Conservation (phyloP, 2,888 invertebrate genomes). For the Meiosimyza platycephala region DNA sequence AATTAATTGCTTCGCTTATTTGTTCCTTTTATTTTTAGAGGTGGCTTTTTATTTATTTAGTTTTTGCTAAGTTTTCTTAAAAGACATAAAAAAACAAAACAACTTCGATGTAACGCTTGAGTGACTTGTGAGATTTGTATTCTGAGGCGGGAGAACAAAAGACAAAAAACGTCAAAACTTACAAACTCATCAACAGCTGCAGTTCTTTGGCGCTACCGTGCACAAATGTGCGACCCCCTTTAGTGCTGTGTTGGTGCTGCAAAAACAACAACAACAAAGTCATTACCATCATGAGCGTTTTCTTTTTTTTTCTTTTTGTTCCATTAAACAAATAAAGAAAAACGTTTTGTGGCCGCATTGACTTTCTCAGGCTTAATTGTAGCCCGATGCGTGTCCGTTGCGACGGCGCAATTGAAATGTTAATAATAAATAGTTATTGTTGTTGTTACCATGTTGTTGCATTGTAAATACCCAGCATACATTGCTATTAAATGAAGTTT, state of each 20-base stretch:
- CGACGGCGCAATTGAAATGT: slow-evolving; percentile 28
- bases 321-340: too few species aligned
- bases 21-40: slow-evolving; percentile 23
- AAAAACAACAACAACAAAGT: background rate
- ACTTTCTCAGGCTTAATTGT: slow-evolving; percentile 15
- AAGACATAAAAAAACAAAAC: background rate
- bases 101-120: background rate
- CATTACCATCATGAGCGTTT: too few species aligned
- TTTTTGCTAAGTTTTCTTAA: slow-evolving; percentile 1
- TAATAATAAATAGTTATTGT: slow-evolving; percentile 36
- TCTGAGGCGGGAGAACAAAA: background rate
- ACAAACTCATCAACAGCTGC: slow-evolving; percentile 7
- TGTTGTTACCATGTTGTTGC: slow-evolving; percentile 16
- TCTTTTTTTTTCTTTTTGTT: too few species aligned
- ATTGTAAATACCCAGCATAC: background rate
- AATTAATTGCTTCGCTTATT: slow-evolving; percentile 59
- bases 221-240: background rate
- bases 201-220: background rate
- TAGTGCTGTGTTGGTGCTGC: slow-evolving; percentile 8
- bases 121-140: background rate
- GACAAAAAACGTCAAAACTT: background rate
- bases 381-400: slow-evolving; percentile 4
- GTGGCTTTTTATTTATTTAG: background rate
- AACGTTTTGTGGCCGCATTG: slow-evolving; percentile 5
- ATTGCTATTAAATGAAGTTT: slow-evolving; percentile 20